A percentile compares a stretch with the other conserved stretches of the same genome.
Conservation (phyloP, 1,140 invertebrate species). For the Bombus balteatus region DNA sequence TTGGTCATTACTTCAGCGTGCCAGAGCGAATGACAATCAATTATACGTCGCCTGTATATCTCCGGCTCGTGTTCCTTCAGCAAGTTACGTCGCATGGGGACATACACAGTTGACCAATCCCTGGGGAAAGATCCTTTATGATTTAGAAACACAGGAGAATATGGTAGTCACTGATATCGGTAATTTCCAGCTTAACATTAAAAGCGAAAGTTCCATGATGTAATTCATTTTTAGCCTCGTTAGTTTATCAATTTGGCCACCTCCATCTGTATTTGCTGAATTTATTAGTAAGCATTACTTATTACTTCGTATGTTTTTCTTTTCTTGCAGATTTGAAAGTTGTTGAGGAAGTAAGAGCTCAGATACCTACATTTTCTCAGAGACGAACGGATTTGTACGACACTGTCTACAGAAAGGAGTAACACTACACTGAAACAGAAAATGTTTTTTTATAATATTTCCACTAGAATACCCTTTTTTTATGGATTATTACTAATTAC, state of each 20-base stretch:
- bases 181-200: constrained; percentile 72
- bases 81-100: constrained; percentile 94
- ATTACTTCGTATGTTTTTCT: background rate
- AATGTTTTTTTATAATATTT: background rate
- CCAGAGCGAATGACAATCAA: constrained; percentile 94
- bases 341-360: constrained; percentile 89
- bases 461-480: background rate
- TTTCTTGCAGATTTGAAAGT: constrained; percentile 87
- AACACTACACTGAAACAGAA: background rate
- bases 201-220: background rate
- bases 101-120: constrained; percentile 93
- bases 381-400: constrained; percentile 92
- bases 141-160: constrained; percentile 88
- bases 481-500: too few relatives aligned
- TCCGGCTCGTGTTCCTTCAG: constrained; percentile 88
- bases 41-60: constrained; percentile 89
- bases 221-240: background rate
- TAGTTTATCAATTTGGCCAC: background rate
- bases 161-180: constrained; percentile 90
- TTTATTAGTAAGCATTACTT: too few relatives aligned
- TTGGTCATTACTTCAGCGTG: constrained; percentile 93
- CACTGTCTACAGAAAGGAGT: constrained; percentile 79
- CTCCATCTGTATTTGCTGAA: too few relatives aligned
- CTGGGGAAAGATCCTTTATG: constrained; percentile 91
- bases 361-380: constrained; percentile 91